phyloP scores from a whole-genome alignment of 2,113 vertebrate species.

The Oncorhynchus mykiss region DNA sequence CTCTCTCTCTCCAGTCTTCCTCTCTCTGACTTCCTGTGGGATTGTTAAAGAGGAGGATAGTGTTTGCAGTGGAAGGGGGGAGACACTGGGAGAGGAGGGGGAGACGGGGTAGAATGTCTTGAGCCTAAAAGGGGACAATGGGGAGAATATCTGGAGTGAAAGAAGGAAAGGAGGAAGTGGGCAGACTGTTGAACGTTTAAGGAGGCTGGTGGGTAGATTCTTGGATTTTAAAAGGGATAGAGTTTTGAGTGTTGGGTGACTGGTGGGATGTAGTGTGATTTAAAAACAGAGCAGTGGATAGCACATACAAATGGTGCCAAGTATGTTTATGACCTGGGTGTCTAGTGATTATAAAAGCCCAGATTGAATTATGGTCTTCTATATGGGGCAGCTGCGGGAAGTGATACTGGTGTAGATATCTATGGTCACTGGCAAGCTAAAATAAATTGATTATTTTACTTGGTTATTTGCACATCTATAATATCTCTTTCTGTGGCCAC shows the following conservation, averaged over 20 bases:
- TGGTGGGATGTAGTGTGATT: conserved; percentile 4
- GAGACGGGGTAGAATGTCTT: conserved; percentile 34
- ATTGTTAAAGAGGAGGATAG: conserved; percentile 63
- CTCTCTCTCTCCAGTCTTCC: conserved; percentile 57
- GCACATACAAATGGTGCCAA: too few relatives aligned
- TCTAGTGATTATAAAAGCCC: too few relatives aligned
- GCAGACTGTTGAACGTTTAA: conserved; percentile 54
- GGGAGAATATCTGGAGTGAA: conserved; percentile 58
- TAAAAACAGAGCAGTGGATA: not conserved
- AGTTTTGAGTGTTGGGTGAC: conserved; percentile 45
- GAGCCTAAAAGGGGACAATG: conserved; percentile 43
- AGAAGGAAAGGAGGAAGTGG: conserved; percentile 66
- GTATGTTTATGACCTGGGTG: too few relatives aligned
- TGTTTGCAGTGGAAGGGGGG: conserved; percentile 61
- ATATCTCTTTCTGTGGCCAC: not conserved
- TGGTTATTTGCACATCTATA: not conserved
- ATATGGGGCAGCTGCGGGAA: not conserved
- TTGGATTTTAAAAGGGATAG: conserved; percentile 53
- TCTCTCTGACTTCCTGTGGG: conserved; percentile 71
- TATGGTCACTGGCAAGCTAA: conserved; percentile 9
- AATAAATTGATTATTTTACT: not conserved
- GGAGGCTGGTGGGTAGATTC: conserved; percentile 48
- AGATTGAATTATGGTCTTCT: too few relatives aligned
- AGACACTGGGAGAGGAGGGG: not conserved
- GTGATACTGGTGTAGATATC: conserved; percentile 9